Evolutionary conservation across 2,888 invertebrate species (phyloP), one percentile per base, ranked within the genome.

Genomic region (Apamea monoglypha): DNA sequence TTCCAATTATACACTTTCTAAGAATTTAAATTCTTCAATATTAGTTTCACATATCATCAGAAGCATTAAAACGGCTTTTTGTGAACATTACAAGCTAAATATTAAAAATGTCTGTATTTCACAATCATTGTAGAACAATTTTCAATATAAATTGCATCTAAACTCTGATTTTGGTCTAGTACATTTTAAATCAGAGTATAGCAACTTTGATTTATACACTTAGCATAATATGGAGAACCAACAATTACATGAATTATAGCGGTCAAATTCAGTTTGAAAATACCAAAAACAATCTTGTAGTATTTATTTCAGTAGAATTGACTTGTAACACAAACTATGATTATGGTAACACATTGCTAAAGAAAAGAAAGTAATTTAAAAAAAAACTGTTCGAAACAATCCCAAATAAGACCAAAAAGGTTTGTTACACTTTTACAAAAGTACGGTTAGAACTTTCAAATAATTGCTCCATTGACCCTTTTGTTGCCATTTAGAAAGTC

Each of bases 401-500:
- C 40, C 18, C 59, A 71, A 85, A 84, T 74, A 79, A 68, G n/a
- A 79, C 50, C 32, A 87, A 82, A 84, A 72, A 89, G 80, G 80
- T 84, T 80, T 83, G 87, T 81, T 85, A 87, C 78, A 87, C 81
- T 84, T 81, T 82, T 74, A 67, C 69, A 71, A 84, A 47, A 82
- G 80, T 78, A 87, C 87, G 81, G 85, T 90, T 86, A 84, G 78
- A 82, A 86, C 84, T 85, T 88, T 85, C 84, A 86, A 87, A 80
- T 87, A 79, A 88, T 87, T 85, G 89, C 74, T 88, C 89, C 79
- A 89, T 79, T 92, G 84, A 88, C 91, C 90, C 85, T 88, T 74
- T 85, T 78, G 67, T 88, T 86, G 77, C 80, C 80, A 83, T 85
- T 91, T 91, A 91, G 91, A 92, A 92, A 92, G 91, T 90, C 72